Conservation (phyloP, 2,797 vertebrate genomes). For the Hemibagrus guttatus region DNA sequence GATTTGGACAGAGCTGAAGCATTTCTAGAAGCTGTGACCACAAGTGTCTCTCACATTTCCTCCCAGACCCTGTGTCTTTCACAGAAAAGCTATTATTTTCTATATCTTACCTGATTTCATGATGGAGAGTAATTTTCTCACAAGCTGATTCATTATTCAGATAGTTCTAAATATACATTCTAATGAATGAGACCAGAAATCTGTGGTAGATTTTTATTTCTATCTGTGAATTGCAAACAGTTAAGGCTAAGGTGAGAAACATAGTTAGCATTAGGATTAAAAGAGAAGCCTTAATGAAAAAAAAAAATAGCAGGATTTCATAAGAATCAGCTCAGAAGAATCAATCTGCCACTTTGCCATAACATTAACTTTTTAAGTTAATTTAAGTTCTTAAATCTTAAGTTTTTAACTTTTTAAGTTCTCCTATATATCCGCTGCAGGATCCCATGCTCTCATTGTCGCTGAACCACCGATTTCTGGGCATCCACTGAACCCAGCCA, state of each 20-base stretch:
- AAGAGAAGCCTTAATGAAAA: background rate
- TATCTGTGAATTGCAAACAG: background rate
- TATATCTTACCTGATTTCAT: constrained; percentile 14
- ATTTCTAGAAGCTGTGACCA: background rate
- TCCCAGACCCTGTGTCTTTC: background rate
- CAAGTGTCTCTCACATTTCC: background rate
- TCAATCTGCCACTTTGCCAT: background rate
- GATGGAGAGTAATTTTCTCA: constrained; percentile 9
- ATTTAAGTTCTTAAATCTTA: background rate
- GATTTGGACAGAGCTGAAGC: constrained; percentile 21
- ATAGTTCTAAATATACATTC: constrained; percentile 9
- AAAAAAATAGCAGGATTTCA: background rate
- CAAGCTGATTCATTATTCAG: constrained; percentile 19
- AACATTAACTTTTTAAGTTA: no score
- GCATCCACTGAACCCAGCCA: no score
- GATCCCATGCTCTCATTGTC: no score
- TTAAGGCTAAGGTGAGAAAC: background rate
- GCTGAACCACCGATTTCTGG: no score
- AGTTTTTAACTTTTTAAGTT: no score
- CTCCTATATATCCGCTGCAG: no score
- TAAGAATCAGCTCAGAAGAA: background rate
- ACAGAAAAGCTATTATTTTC: constrained; percentile 15
- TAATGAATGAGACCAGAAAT: background rate
- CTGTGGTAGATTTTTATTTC: background rate
- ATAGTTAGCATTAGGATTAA: background rate